A percentile compares a stretch with the other conserved stretches of the same genome.
phyloP scores from a whole-genome alignment of 2,113 vertebrate genomes.

The human region GRCh38 chr12:55977501-55978000 shows the following conservation, averaged over 20 bases:
- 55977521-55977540: conserved; percentile 12
- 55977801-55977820: conserved; percentile 8
- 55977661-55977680: conserved; percentile 54
- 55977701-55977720: not conserved
- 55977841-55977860: not conserved
- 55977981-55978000: conserved; percentile 60
- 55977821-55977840: conserved; percentile 9
- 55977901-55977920: not conserved
- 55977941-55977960: not conserved
- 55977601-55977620: not conserved
- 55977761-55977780: conserved; percentile 19
- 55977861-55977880: conserved; percentile 2
- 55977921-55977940: conserved; percentile 24
- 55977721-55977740: conserved; percentile 18
- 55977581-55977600: not conserved
- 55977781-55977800: conserved; percentile 16
- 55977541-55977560: conserved; percentile 27
- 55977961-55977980: conserved; percentile 39
- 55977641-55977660: not conserved
- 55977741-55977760: conserved; percentile 54
- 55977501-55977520: conserved; percentile 29
- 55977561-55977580: not conserved
- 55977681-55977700: conserved; percentile 20
- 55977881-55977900: not conserved
- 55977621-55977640: conserved; percentile 45